Base-by-base conservation (phyloP, 2,797 vertebrate species). In the Enteromius viviparus region DNA sequence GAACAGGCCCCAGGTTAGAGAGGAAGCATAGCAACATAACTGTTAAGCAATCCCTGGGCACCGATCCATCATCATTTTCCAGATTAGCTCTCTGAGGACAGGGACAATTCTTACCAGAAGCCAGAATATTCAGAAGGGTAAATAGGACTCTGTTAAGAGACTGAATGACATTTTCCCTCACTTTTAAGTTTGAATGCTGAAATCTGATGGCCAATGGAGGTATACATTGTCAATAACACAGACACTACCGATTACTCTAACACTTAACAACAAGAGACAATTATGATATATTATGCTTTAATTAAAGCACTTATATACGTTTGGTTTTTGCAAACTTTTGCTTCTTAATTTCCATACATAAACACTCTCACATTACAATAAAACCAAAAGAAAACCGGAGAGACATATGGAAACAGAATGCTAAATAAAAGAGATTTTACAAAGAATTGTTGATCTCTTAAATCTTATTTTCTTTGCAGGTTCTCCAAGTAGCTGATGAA, bases 401-500 rank as follows among this genome's bases (percentile, higher is more conserved):
- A 12, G 71, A 29, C 34, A 5, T 64, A 45, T n/a, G n/a, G 49
- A 58, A 14, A 78, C 26, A 60, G 69, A 70, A 78, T 14, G 40
- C 53, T 26, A 49, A 78, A 70, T 45, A 72, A 58, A 62, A 37
- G 55, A 45, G 29, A 32, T 3, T 58, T 34, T 14, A 15, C 40
- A 65, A 47, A 60, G 17, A 71, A 58, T 26, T 62, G 37, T 21
- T 53, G 82, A 58, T 84, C 5, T 68, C 26, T 37, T 7, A 26
- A 47, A 11, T 3, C 21, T 91, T 78, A 94, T 87, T 94, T 94
- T 89, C 94, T 96, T 90, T 92, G 87, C 91, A 96, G 89, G 4
- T 92, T 94, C 90, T 98, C 97, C 85, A 97, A 95, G 92, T 99
- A 99, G 3, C 95, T 93, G 64, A 99, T 95, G 89, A 99, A 99